These are phyloP conservation scores for Lacerta viridis DNA, from an alignment of 2,797 vertebrate species.

Conservation along the genomic window DNA sequence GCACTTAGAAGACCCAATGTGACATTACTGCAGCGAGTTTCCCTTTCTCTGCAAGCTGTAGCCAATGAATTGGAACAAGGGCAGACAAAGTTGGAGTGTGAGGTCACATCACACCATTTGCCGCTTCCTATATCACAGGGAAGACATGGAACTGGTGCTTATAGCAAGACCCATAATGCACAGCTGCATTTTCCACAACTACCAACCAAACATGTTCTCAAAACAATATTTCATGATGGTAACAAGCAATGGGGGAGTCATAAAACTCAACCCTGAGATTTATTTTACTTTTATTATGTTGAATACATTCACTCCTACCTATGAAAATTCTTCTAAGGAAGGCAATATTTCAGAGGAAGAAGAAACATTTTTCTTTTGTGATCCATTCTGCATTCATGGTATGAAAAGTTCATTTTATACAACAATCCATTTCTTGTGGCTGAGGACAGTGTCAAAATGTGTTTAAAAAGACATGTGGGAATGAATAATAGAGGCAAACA, in stretches of 20 bases:
- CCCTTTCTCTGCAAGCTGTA: not conserved
- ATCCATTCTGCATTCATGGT: not conserved
- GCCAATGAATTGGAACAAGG: not conserved
- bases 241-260: not conserved
- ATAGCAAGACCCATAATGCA: not conserved
- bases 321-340: not conserved
- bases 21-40: not conserved
- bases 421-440: conserved; percentile 45
- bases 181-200: not conserved
- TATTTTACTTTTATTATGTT: not conserved
- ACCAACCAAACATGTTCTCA: not conserved
- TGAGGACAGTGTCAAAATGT: conserved; percentile 31
- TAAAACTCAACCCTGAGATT: not conserved
- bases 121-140: not conserved
- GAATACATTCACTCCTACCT: conserved; percentile 11
- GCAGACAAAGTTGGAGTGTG: not conserved
- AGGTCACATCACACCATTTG: not conserved
- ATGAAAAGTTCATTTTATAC: conserved; percentile 19
- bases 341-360: not conserved
- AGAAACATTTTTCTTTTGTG: conserved; percentile 11
- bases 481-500: conserved; percentile 3
- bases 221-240: not conserved
- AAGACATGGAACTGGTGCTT: not conserved
- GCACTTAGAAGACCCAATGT: too few relatives aligned
- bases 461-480: conserved; percentile 51